These are phyloP conservation scores for Slavum lentiscoides DNA, from an alignment of 2,888 invertebrate genomes.

Conservation along the genomic window DNA sequence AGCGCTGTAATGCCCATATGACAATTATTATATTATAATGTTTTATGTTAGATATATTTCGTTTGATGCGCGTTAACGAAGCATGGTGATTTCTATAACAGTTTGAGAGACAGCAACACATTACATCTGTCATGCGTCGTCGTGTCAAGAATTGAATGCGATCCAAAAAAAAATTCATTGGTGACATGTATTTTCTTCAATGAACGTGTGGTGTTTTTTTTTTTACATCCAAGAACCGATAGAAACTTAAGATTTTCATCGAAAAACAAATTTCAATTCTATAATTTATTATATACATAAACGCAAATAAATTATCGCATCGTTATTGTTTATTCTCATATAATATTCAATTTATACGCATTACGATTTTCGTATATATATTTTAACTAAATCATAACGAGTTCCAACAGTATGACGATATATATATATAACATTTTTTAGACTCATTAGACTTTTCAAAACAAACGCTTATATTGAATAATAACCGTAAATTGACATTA, in stretches of 20 bases:
- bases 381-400: no score
- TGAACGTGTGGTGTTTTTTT: neutral
- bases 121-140: conserved; percentile 16
- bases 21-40: neutral
- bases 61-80: conserved; percentile 24
- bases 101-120: conserved; percentile 24
- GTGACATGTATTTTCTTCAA: conserved; percentile 13
- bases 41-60: neutral
- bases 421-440: no score
- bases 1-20: neutral
- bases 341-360: no score
- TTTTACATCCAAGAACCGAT: neutral
- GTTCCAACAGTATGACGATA: no score
- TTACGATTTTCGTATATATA: no score
- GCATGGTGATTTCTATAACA: conserved; percentile 36
- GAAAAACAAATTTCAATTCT: conserved; percentile 4
- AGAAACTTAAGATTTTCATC: conserved; percentile 8
- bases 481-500: no score
- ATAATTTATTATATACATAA: neutral
- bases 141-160: conserved; percentile 10
- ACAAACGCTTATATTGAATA: no score
- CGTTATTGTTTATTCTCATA: no score
- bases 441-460: no score
- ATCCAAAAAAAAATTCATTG: conserved; percentile 40
- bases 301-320: neutral